Base-by-base conservation (phyloP, 2,888 invertebrate genomes). In the Yponomeuta evonymella region DNA sequence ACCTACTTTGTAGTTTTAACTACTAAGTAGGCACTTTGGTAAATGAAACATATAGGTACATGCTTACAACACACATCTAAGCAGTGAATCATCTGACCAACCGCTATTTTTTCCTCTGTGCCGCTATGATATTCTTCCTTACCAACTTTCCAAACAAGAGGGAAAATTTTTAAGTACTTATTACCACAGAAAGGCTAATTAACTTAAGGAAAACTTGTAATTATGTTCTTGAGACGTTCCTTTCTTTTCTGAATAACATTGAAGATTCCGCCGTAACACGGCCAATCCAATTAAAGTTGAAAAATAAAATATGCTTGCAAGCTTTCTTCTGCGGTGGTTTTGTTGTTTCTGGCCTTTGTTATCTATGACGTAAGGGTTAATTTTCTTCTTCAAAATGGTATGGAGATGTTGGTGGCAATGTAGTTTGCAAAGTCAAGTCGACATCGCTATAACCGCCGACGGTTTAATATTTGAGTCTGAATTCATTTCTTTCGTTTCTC, bases 241-340 rank as follows among this genome's bases (percentile, higher is more conserved):
- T 58, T 58, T 58, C 51, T 58, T 58, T 58, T 58, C 12, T 4
- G 15, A 58, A 58, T 58, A 58, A 58, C 12, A 58, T 58, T 58
- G 51, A 2, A 58, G 51, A 58, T 58, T 58, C 51, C 51, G 51
- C 51, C 51, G 51, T 15, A 58, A 12, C 51, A 58, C 51, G 51
- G 51, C 51, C 51, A 58, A 58, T 58, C 51, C 51, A 58, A 58
- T 58, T 58, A 58, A 58, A 58, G 51, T 58, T 58, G 51, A 58
- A 58, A 15, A 58, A 58, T 58, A 58, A 15, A 58, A 58, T 58
- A 43, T 5, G 3, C 6, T 43, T 8, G 1, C 51, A 58, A 58
- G 51, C 15, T 58, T 58, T 15, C 15, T 58, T 58, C 51, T 12
- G 51, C 12, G 12, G 51, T 58, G 6, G 15, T 58, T 15, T 15